phyloP scores from a whole-genome alignment of 2,888 invertebrate species.

The Melanostoma scalare region DNA sequence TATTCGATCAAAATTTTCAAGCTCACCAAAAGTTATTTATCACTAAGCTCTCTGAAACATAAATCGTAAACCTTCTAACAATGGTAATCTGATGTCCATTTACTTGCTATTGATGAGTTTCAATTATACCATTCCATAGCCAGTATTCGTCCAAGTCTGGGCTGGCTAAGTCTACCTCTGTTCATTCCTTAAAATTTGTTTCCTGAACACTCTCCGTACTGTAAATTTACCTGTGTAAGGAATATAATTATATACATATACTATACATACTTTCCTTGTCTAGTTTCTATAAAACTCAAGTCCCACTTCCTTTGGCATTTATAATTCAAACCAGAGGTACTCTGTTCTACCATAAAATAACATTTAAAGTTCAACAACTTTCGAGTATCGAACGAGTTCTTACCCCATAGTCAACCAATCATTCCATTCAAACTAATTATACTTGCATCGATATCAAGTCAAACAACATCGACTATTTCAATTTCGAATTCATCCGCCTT shows the following conservation, averaged over 20 bases:
- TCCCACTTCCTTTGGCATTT: too few species aligned
- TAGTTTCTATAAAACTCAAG: too few species aligned
- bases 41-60: slow-evolving; percentile 11
- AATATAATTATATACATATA: too few species aligned
- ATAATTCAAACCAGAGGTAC: too few species aligned
- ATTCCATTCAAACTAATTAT: not conserved
- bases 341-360: too few species aligned
- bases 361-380: not conserved
- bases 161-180: not conserved
- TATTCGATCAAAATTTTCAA: slow-evolving; percentile 3
- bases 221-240: not conserved
- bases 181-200: too few species aligned
- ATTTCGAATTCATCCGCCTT: slow-evolving; percentile 21
- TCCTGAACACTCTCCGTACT: not conserved
- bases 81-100: slow-evolving; percentile 23
- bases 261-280: too few species aligned
- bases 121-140: not conserved
- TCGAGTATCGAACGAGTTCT: not conserved
- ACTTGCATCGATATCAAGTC: slow-evolving; percentile 1
- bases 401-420: not conserved
- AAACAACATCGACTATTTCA: slow-evolving; percentile 23
- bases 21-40: slow-evolving; percentile 19
- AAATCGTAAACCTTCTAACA: slow-evolving; percentile 24
- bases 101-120: slow-evolving; percentile 18
- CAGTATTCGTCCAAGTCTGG: not conserved